Evolutionary conservation across 2,113 vertebrate species (phyloP).

Genomic region (Climacteris rufus): DNA sequence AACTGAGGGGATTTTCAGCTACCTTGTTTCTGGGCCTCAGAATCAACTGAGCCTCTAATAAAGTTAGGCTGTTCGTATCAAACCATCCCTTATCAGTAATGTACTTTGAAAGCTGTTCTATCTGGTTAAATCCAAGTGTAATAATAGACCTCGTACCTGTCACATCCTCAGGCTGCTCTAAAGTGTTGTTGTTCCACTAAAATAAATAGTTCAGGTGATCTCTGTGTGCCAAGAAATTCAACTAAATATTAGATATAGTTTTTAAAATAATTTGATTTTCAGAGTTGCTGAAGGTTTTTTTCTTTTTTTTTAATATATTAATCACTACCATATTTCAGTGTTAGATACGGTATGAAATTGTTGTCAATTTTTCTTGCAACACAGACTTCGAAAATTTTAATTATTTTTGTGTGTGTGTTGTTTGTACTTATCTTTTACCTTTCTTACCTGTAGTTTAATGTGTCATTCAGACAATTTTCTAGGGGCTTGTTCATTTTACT

Average conservation of each 20-base stretch:
- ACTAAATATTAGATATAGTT: background rate
- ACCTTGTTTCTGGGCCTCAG: conserved; percentile 30
- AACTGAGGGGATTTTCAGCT: background rate
- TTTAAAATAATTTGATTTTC: background rate
- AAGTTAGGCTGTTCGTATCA: conserved; percentile 40
- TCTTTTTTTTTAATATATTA: background rate
- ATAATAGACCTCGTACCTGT: conserved; percentile 38
- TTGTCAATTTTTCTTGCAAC: background rate
- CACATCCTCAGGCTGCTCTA: conserved; percentile 29
- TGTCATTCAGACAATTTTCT: background rate
- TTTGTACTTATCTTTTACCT: background rate
- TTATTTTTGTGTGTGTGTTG: background rate
- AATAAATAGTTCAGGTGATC: conserved; percentile 19
- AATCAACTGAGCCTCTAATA: conserved; percentile 43
- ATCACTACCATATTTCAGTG: background rate
- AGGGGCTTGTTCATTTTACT: background rate
- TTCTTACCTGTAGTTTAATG: background rate
- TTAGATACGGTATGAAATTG: background rate
- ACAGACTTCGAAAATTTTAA: background rate
- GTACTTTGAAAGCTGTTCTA: conserved; percentile 55
- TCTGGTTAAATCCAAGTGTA: conserved; percentile 51
- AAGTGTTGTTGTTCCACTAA: background rate
- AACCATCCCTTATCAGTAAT: conserved; percentile 49
- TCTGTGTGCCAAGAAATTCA: background rate
- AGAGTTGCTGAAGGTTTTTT: background rate